Percentiles rank a stretch among this genome's conserved stretches.
phyloP scores from a whole-genome alignment of 2,888 invertebrate genomes.

The Torymus texanus region DNA sequence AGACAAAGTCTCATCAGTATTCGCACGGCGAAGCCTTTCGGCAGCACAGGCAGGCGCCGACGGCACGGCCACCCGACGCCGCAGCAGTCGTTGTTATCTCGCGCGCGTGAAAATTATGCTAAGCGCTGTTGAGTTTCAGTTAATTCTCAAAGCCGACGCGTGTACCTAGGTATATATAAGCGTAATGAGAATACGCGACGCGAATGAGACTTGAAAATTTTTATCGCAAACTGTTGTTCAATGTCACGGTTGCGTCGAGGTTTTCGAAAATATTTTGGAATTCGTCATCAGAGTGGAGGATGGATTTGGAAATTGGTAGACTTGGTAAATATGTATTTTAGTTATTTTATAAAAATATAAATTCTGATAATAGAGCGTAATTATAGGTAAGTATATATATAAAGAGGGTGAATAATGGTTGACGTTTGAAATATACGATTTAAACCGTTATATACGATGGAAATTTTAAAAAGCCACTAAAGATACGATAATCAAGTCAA shows the following conservation, averaged over 20 bases:
- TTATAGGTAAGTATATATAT: no score
- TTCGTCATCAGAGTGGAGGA: no score
- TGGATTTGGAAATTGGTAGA: no score
- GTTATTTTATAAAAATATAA: no score
- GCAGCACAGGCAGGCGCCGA: neutral
- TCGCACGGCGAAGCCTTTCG: slow-evolving; percentile 44
- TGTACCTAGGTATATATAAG: neutral
- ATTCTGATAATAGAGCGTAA: no score
- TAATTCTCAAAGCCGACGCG: slow-evolving; percentile 30
- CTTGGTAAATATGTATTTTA: no score
- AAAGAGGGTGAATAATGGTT: no score
- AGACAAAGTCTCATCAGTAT: slow-evolving; percentile 54
- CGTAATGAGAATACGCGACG: slow-evolving; percentile 31
- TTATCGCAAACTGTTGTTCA: slow-evolving; percentile 8
- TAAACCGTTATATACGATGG: no score
- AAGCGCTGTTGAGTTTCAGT: slow-evolving; percentile 42
- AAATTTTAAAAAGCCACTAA: no score
- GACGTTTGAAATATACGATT: no score
- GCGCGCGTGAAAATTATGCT: slow-evolving; percentile 40
- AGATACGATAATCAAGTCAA: no score
- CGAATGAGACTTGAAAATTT: slow-evolving; percentile 24
- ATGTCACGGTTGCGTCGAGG: neutral
- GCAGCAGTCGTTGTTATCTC: neutral
- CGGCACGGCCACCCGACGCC: slow-evolving; percentile 1
- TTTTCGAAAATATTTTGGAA: no score